Base-by-base conservation (phyloP, 2,888 invertebrate genomes). In the Cantharis rustica region DNA sequence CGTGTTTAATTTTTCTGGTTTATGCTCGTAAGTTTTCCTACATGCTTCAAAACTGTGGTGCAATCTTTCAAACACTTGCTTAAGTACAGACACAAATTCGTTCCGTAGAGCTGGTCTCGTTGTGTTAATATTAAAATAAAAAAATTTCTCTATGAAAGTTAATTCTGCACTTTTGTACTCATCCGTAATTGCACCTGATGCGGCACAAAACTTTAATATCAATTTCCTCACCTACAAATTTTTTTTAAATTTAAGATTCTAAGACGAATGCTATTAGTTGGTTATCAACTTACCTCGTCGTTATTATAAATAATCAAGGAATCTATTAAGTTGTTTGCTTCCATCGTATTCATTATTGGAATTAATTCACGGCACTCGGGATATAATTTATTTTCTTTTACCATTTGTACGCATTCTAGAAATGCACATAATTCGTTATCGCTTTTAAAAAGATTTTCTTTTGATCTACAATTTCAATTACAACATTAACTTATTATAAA, bases 41-140 rank as follows among this genome's bases (percentile, higher is more conserved):
- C 87, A 80, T 3, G 84, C 85, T 10, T 84, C 80, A 17, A 81
- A 82, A 79, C 91, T 91, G 7, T 91, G 89, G 20, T 90, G 90
- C 17, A 91, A 86, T 27, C 93, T 88, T 17, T 81, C 79, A 23
- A 87, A 82, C 84, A 93, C 94, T 91, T 95, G 96, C 84, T 93
- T 94, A 71, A 94, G 88, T 2, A 92, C 86, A 0, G 93, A 90
- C n/a, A 94, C 85, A 71, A 93, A 91, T 82, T 92, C 91, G 83
- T 95, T 93, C 31, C 94, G 89, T 80, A 93, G 92, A 75, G 91
- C 90, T 0, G 95, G 92, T 71, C 90, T 89, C 84, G 94, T 93
- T 72, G 91, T 91, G 80, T 93, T 92, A 69, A 93, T 89, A 88
- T 96, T 96, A 85, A 92, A 92, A 16, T 88, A 87, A 47, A 96